Conservation (phyloP, 92 coral and sea anemone species). For the Paragorgia papillata region DNA sequence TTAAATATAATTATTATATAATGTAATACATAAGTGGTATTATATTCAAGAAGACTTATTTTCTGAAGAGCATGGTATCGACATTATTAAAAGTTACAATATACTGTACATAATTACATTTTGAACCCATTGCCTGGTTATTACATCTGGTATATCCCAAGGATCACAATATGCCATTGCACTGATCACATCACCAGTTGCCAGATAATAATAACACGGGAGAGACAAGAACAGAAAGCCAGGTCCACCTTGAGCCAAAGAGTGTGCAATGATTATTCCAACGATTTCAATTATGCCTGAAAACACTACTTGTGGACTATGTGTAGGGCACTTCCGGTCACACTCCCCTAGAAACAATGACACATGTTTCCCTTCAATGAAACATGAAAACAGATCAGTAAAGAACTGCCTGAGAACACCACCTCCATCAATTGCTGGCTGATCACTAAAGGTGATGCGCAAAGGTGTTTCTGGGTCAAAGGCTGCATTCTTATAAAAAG, state of each 20-base stretch:
- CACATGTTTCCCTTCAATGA: constrained; percentile 41
- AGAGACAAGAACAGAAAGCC: constrained; percentile 54
- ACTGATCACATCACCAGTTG: constrained; percentile 32
- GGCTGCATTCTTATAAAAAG: constrained; percentile 60
- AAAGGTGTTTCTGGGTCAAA: constrained; percentile 66
- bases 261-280: constrained; percentile 58
- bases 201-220: constrained; percentile 30
- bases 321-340: constrained; percentile 22
- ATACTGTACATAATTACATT: constrained; percentile 62
- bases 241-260: constrained; percentile 65
- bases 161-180: constrained; percentile 42
- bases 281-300: constrained; percentile 33
- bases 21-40: too few relatives aligned
- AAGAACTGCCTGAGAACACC: constrained; percentile 71
- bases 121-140: constrained; percentile 62
- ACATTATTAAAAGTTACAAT: too few relatives aligned
- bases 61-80: too few relatives aligned
- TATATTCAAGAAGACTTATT: too few relatives aligned
- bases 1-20: too few relatives aligned
- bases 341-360: constrained; percentile 53
- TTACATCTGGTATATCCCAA: constrained; percentile 25
- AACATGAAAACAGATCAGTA: constrained; percentile 52
- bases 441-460: constrained; percentile 47
- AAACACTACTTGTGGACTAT: constrained; percentile 39
- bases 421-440: constrained; percentile 69